Percentiles rank a stretch among this genome's conserved stretches.
phyloP scores from a whole-genome alignment of 1,140 invertebrate genomes.

The Anthonomus grandis region DNA sequence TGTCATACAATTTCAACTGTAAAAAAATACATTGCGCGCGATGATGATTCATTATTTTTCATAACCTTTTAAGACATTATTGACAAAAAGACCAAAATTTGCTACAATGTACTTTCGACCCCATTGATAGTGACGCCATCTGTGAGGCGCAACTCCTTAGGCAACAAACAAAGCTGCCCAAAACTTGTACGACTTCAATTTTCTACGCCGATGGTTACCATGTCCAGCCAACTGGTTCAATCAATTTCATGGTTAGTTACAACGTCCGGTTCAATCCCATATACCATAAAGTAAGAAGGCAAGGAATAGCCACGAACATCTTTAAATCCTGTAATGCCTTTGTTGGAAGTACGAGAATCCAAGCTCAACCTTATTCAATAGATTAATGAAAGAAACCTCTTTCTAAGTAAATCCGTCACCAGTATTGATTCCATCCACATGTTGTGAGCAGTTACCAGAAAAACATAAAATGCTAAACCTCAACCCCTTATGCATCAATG shows the following conservation, averaged over 20 bases:
- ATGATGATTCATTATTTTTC: slow-evolving; percentile 6
- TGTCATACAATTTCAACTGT: slow-evolving; percentile 6
- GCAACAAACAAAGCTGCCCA: not conserved
- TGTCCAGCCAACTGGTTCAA: slow-evolving; percentile 16
- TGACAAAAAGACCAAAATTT: slow-evolving; percentile 3
- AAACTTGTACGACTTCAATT: slow-evolving; percentile 8
- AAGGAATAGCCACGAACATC: not conserved
- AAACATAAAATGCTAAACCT: slow-evolving; percentile 1
- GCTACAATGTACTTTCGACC: slow-evolving; percentile 11
- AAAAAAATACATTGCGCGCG: slow-evolving; percentile 12
- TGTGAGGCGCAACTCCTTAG: slow-evolving; percentile 17
- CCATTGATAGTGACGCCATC: slow-evolving; percentile 13
- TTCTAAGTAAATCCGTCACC: not conserved
- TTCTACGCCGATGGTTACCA: slow-evolving; percentile 18
- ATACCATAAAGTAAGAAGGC: slow-evolving; percentile 17
- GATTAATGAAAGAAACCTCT: not conserved
- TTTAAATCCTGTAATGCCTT: slow-evolving; percentile 3
- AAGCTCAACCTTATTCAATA: not conserved
- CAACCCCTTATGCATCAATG: slow-evolving; percentile 3
- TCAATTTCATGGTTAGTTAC: slow-evolving; percentile 21
- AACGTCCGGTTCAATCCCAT: slow-evolving; percentile 4
- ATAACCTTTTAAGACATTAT: not conserved
- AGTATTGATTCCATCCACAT: slow-evolving; percentile 6
- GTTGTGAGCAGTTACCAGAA: slow-evolving; percentile 7
- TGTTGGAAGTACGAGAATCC: slow-evolving; percentile 18